Conservation (phyloP, 2,797 vertebrate species). For the Xenops minutus region DNA sequence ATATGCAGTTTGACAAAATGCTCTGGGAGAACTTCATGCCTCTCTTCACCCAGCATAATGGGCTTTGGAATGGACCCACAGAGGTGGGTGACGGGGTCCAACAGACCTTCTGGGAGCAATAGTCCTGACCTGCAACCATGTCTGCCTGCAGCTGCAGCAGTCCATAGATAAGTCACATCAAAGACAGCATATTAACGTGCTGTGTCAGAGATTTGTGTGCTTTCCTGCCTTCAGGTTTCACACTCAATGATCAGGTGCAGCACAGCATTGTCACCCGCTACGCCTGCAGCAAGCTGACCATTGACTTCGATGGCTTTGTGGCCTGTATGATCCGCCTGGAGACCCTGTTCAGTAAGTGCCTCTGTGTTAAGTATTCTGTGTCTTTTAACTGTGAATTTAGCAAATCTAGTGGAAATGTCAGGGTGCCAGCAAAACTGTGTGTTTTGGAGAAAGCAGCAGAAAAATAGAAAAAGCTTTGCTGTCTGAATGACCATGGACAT, state of each 20-base stretch:
- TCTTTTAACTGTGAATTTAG: background rate
- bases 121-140: background rate
- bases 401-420: background rate
- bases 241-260: constrained; percentile 77
- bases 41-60: background rate
- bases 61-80: background rate
- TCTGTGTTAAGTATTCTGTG: background rate
- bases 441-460: background rate
- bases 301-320: constrained; percentile 87
- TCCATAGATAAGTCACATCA: background rate
- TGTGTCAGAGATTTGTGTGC: background rate
- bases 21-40: background rate
- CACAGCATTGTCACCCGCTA: constrained; percentile 79
- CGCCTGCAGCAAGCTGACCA: constrained; percentile 71
- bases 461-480: background rate
- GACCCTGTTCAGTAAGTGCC: constrained; percentile 86
- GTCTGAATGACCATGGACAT: background rate
- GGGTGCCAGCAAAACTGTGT: background rate
- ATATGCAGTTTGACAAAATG: constrained; percentile 4
- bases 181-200: background rate
- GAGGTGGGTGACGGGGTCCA: background rate
- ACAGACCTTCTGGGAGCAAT: background rate
- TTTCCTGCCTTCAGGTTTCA: constrained; percentile 79
- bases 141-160: background rate
- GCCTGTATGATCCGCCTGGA: constrained; percentile 86